Evolutionary conservation across 2,888 invertebrate species (phyloP), one percentile per base, ranked within the genome.

Genomic region (Ernsta delagoae): DNA sequence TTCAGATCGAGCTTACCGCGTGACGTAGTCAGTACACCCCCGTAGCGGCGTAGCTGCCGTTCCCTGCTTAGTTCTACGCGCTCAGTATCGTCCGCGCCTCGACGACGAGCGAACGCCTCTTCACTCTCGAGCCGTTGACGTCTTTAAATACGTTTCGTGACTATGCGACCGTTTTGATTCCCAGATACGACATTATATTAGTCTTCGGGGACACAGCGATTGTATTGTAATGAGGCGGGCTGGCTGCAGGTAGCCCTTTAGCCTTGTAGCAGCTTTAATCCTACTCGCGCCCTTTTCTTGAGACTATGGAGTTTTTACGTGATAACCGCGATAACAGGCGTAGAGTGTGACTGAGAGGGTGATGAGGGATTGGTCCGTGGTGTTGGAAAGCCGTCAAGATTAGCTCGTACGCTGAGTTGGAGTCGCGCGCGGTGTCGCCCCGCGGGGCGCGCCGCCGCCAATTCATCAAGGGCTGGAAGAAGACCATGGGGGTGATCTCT

Each of bases 401-500:
- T 91, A 92, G 87, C 83, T 85, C 90, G 72, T 93, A 92, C 88
- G 85, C 82, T 77, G 92, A 91, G 80, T 77, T 92, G 74, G 87
- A 81, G 73, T 79, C 75, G 85, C 87, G 89, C 76, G 89, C 90
- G 89, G 88, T 86, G 89, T 76, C 86, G 84, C 86, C 89, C 83
- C 84, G 87, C 69, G 92, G 92, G 86, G 86, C 85, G 83, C 93
- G 92, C 87, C 92, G 92, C 84, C 92, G 92, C 84, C 91, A 90
- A 83, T 88, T 92, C 84, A 85, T 92, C 82, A 89, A 90, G 82
- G 93, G 93, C 77, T 92, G 89, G 92, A 91, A 91, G 87, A 92
- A 91, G 83, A 93, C 92, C 82, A 96, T 96, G 96, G 96, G 96
- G 78, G 96, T 96, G 86, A 95, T 96, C 79, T 96, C 96, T 71